phyloP scores from a whole-genome alignment of 2,888 invertebrate species.

The Norana najaformis region DNA sequence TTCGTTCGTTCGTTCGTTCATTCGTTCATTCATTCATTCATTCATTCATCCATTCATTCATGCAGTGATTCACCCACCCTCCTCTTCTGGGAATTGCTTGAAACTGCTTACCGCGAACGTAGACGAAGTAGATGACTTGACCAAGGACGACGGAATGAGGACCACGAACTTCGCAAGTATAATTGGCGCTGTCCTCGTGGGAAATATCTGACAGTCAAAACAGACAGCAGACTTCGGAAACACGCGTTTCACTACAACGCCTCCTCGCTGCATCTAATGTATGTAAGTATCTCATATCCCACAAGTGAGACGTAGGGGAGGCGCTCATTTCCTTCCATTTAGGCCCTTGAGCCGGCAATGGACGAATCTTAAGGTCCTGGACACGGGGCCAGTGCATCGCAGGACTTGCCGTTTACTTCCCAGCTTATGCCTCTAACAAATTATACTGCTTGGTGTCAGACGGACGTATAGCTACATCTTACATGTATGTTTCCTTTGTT shows the following conservation, averaged over 20 bases:
- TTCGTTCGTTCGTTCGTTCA: no score
- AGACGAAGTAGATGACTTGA: constrained; percentile 25
- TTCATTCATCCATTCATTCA: no score
- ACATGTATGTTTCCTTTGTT: not conserved
- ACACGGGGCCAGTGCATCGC: no score
- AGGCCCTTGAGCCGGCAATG: no score
- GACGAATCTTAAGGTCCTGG: no score
- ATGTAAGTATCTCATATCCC: not conserved
- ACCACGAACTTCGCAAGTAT: constrained; percentile 35
- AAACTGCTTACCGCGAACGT: constrained; percentile 22
- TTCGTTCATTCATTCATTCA: no score
- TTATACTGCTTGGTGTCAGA: no score
- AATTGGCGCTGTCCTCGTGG: constrained; percentile 33
- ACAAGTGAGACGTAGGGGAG: no score
- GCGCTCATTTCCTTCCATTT: no score
- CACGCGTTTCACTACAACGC: not conserved
- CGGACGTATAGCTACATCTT: not conserved
- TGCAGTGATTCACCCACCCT: not conserved
- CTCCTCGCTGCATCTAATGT: not conserved
- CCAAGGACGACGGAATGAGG: constrained; percentile 32
- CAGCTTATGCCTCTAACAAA: no score
- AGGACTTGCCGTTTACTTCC: no score
- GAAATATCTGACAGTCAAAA: constrained; percentile 25
- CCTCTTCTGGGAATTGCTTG: not conserved
- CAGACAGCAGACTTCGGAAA: not conserved